These are phyloP conservation scores for Hippopotamyrus pictus DNA, from an alignment of 2,797 vertebrate genomes.

Conservation along the genomic window DNA sequence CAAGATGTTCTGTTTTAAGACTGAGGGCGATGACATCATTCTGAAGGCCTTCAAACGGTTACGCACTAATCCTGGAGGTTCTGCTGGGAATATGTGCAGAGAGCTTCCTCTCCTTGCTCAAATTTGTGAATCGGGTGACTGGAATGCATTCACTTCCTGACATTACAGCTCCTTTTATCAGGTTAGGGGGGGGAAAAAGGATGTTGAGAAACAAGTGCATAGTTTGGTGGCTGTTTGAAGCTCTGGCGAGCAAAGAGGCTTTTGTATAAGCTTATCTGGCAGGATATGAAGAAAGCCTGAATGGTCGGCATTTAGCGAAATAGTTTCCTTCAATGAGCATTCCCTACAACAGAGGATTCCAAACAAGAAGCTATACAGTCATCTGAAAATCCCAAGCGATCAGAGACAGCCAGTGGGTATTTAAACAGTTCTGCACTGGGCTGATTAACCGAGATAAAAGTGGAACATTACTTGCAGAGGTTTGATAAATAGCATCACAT, in stretches of 20 bases:
- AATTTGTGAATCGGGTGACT: constrained; percentile 55
- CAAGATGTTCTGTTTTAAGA: constrained; percentile 9
- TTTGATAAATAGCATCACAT: constrained; percentile 59
- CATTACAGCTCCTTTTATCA: constrained; percentile 66
- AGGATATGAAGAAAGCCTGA: constrained; percentile 67
- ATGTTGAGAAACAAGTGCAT: constrained; percentile 63
- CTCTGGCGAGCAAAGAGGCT: constrained; percentile 40
- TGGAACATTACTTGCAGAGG: constrained; percentile 61
- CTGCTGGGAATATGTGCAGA: constrained; percentile 11
- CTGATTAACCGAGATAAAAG: constrained; percentile 63
- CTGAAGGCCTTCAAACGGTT: neutral
- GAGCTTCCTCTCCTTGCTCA: constrained; percentile 39
- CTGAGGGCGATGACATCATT: neutral
- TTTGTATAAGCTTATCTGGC: constrained; percentile 70
- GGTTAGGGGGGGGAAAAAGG: constrained; percentile 48
- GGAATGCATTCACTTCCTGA: constrained; percentile 69
- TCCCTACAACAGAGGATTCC: constrained; percentile 53
- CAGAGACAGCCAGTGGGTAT: constrained; percentile 56
- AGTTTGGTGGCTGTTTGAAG: constrained; percentile 47
- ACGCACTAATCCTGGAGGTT: constrained; percentile 10
- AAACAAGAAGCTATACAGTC: constrained; percentile 53
- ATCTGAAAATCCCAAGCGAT: constrained; percentile 36
- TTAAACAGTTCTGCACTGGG: constrained; percentile 62
- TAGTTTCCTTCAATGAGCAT: constrained; percentile 67
- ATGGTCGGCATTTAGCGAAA: constrained; percentile 66